phyloP scores from a whole-genome alignment of 2,888 invertebrate species.

The Eubasilissa splendida region DNA sequence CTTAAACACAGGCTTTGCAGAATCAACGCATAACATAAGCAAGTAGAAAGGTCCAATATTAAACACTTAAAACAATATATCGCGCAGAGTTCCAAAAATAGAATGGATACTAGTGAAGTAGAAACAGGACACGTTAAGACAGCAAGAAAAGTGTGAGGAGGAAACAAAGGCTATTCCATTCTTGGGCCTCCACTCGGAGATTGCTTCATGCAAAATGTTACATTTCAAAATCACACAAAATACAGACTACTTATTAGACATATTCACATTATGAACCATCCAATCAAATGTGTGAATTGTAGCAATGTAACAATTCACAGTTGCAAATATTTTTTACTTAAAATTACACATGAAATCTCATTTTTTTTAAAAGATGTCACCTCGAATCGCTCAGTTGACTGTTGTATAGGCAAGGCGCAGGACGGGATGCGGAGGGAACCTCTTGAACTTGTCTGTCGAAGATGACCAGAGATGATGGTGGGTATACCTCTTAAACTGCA shows the following conservation, averaged over 20 bases:
- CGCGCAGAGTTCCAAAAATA: constrained; percentile 30
- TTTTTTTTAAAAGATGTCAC: constrained; percentile 39
- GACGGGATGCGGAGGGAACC: constrained; percentile 4
- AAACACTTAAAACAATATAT: constrained; percentile 7
- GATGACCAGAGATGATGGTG: constrained; percentile 31
- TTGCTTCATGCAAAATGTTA: constrained; percentile 2
- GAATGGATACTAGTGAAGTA: constrained; percentile 12
- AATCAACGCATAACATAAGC: constrained; percentile 3
- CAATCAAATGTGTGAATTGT: constrained; percentile 14
- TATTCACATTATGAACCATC: not conserved
- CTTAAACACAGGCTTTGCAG: constrained; percentile 28
- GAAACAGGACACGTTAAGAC: not conserved
- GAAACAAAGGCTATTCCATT: constrained; percentile 17
- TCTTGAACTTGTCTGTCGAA: constrained; percentile 7
- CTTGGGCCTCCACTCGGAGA: constrained; percentile 8
- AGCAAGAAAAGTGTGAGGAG: not conserved
- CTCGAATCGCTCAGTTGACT: constrained; percentile 40
- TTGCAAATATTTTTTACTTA: constrained; percentile 34
- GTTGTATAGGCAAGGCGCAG: not conserved
- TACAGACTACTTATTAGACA: not conserved
- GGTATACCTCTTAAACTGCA: constrained; percentile 51
- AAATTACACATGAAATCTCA: constrained; percentile 36
- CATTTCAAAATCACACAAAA: not conserved
- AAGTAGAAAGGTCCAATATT: not conserved
- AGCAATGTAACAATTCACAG: constrained; percentile 28